Evolutionary conservation across 2,113 vertebrate genomes (phyloP).

Genomic region (Chloebia gouldiae): DNA sequence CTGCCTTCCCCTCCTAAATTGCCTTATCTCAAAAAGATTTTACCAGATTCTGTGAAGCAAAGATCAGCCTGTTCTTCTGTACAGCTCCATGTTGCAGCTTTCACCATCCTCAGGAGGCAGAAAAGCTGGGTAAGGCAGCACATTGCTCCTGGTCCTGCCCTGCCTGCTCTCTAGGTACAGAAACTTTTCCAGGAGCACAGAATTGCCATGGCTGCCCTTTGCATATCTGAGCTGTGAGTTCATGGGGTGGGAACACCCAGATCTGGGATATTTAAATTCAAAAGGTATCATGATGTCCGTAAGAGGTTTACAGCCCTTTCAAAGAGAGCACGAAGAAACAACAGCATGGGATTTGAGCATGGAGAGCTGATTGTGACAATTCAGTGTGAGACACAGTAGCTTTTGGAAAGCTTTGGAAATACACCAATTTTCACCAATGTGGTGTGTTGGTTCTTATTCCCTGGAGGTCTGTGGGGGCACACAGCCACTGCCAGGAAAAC

Average conservation of each 20-base stretch:
- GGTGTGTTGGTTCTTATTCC: neutral
- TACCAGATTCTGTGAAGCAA: neutral
- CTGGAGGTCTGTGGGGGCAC: neutral
- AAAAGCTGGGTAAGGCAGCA: neutral
- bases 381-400: neutral
- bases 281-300: neutral
- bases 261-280: neutral
- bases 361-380: neutral
- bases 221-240: neutral
- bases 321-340: neutral
- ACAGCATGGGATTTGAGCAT: accelerated
- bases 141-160: neutral
- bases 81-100: neutral
- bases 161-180: neutral
- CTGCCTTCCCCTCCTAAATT: neutral
- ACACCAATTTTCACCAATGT: accelerated
- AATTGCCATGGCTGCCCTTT: neutral
- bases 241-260: neutral
- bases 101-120: neutral
- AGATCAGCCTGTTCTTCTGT: neutral
- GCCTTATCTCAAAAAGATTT: neutral
- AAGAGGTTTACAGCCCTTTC: neutral
- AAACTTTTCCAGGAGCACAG: neutral
- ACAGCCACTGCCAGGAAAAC: neutral
- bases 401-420: neutral